Evolutionary conservation across 2,113 vertebrate genomes (phyloP), one percentile per base, ranked within the genome.

Genomic region (Axis porcinus): DNA sequence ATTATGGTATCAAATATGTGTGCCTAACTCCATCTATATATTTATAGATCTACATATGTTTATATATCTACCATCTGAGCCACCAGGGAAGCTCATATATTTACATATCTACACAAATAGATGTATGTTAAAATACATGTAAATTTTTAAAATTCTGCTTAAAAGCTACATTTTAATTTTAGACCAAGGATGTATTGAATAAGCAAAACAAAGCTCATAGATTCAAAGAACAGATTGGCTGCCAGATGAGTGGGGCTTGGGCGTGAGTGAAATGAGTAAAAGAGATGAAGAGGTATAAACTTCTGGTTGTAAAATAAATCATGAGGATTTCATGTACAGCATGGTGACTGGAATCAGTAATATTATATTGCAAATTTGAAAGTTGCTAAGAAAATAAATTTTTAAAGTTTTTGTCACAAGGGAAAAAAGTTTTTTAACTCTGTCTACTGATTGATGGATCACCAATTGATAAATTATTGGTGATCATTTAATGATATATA

Each of bases 141-240:
- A 28, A 85, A 23, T 62, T 70, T 70, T 86, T 40, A 95, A 81
- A 7, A n/a, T 97, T 95, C 13, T 95, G 23, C 82, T 92, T 95
- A 50, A 93, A 89, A 70, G 21, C 14, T 23, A 64, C 6, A 7
- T 88, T 92, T 92, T 88, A 78, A 62, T 74, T 88, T 96, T 85
- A 91, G 19, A n/a, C 55, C 74, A 89, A 79, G 36, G 92, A 60
- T 70, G 5, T 91, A 54, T 64, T 97, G 10, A 88, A 28, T 83
- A 76, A 85, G 81, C 50, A 83, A 83, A 83, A 25, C 30, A 36
- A 83, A 83, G 52, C 50, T 55, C 50, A 83, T 25, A 83, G 50
- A 54, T 36, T n/a, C 50, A 36, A 52, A 55, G 81, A 83, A 36
- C 33, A 83, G 21, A 36, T 25, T 83, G 33, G 50, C 50, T 83